These are phyloP conservation scores for Drosophila fulvimacula DNA, from an alignment of 2,888 invertebrate genomes.

Conservation along the genomic window DNA sequence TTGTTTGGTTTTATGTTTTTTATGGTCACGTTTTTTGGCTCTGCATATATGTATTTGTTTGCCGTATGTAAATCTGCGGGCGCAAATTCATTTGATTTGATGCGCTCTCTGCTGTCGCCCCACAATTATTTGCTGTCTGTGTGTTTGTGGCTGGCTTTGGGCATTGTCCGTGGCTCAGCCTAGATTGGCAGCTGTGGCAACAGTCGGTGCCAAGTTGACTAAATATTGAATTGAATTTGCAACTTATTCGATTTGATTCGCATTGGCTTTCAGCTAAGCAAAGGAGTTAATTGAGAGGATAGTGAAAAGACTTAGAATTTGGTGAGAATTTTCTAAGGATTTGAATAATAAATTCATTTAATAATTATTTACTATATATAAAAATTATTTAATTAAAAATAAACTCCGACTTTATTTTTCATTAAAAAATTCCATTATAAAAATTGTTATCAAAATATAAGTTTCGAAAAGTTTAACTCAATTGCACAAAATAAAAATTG, in stretches of 20 bases:
- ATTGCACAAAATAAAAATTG: background rate
- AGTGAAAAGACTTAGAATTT: too few relatives aligned
- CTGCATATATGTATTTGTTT: conserved; percentile 13
- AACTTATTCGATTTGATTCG: conserved; percentile 11
- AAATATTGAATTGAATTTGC: conserved; percentile 41
- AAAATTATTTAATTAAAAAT: too few relatives aligned
- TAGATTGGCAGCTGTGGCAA: conserved; percentile 41
- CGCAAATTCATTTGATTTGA: conserved; percentile 69
- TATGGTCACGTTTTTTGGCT: conserved; percentile 22
- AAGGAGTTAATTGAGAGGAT: background rate
- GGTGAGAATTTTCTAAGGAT: too few relatives aligned
- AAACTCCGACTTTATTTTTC: too few relatives aligned
- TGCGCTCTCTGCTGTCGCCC: conserved; percentile 41
- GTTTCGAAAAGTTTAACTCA: background rate
- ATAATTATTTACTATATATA: too few relatives aligned
- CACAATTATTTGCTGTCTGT: conserved; percentile 62
- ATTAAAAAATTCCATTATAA: background rate
- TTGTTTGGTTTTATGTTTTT: conserved; percentile 52
- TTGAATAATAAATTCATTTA: too few relatives aligned
- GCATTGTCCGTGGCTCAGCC: conserved; percentile 32
- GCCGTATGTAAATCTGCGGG: conserved; percentile 57
- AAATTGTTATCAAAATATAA: conserved; percentile 6
- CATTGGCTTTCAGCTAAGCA: background rate
- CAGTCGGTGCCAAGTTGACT: conserved; percentile 18
- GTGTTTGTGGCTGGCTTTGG: conserved; percentile 42